phyloP scores from a whole-genome alignment of 2,113 vertebrate genomes.

The human region DNA sequence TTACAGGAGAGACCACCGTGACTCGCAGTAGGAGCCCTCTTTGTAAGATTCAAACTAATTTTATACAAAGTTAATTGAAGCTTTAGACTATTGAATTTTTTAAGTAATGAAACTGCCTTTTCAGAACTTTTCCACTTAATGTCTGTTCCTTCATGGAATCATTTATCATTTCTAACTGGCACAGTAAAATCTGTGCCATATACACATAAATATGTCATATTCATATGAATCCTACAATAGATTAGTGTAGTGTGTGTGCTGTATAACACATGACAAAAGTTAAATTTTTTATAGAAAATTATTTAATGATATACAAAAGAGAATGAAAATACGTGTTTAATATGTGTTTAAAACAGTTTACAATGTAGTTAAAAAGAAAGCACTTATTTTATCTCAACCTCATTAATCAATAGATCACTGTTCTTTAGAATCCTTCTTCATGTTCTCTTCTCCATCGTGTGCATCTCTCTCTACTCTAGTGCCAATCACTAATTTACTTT shows the following conservation, averaged over 20 bases:
- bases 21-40: slow-evolving; percentile 59
- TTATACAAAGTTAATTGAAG: slow-evolving; percentile 56
- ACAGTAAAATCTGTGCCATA: not conserved
- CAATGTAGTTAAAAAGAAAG: not conserved
- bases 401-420: not conserved
- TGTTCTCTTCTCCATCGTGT: not conserved
- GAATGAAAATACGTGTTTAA: not conserved
- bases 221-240: not conserved
- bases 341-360: not conserved
- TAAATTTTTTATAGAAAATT: not conserved
- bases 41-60: slow-evolving; percentile 1
- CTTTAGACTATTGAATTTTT: slow-evolving; percentile 57
- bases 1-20: not conserved
- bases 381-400: not conserved
- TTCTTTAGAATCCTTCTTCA: not conserved
- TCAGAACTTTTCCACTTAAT: slow-evolving; percentile 50
- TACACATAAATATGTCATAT: not conserved
- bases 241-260: not conserved
- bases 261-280: not conserved
- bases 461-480: not conserved
- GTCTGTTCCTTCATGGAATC: not conserved
- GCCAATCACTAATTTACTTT: not conserved
- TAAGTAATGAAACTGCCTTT: slow-evolving; percentile 66
- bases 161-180: not conserved
- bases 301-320: not conserved